These are phyloP conservation scores for Anguilla obscura DNA, from an alignment of 2,797 vertebrate species.

Conservation along the genomic window DNA sequence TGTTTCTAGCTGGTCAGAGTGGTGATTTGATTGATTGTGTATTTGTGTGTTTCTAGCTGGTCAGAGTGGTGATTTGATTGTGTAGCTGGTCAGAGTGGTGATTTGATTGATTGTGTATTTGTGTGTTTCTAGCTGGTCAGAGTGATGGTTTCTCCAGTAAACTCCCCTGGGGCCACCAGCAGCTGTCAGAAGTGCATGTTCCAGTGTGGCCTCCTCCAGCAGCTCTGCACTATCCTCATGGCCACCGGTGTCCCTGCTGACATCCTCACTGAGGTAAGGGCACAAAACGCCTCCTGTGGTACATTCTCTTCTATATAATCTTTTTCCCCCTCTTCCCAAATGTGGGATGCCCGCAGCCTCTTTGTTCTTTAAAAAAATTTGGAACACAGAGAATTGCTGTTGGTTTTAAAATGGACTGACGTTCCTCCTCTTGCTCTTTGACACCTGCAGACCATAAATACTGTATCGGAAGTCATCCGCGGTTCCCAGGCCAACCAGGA, in stretches of 20 bases:
- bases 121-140: conserved; percentile 79
- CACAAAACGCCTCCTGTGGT: neutral
- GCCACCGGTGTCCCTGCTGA: conserved; percentile 95
- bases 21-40: neutral
- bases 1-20: conserved; percentile 79
- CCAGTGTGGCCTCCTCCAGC: conserved; percentile 92
- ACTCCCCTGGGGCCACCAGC: conserved; percentile 90
- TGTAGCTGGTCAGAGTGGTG: conserved; percentile 79
- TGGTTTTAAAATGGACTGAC: neutral
- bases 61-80: neutral
- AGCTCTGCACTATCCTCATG: conserved; percentile 97
- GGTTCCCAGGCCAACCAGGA: conserved; percentile 96
- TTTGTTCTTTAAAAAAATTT: neutral
- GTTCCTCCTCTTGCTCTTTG: neutral
- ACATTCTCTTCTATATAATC: neutral
- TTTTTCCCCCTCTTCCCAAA: neutral
- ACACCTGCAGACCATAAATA: conserved; percentile 90
- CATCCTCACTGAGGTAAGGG: conserved; percentile 90
- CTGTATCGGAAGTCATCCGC: conserved; percentile 96
- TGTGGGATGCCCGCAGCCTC: neutral
- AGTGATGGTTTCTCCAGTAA: conserved; percentile 93
- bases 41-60: neutral
- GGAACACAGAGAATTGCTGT: neutral
- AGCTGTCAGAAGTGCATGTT: conserved; percentile 97
- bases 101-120: conserved; percentile 10